These are phyloP conservation scores for Ectropis grisescens DNA, from an alignment of 1,140 invertebrate species.

Conservation along the genomic window DNA sequence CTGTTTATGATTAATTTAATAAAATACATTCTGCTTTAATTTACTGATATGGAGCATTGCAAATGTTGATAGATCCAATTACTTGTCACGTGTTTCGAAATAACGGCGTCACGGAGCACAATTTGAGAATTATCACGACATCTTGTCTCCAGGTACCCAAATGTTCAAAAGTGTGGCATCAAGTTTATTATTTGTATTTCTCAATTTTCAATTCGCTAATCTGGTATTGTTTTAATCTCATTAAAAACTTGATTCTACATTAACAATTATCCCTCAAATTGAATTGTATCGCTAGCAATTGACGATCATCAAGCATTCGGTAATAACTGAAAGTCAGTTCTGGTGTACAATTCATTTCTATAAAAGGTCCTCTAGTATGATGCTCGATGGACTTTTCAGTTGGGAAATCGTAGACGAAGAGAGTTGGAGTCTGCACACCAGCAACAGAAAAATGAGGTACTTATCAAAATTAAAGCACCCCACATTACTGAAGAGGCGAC, in stretches of 20 bases:
- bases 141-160: slow-evolving; percentile 61
- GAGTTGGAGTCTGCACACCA: slow-evolving; percentile 4
- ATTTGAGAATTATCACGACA: slow-evolving; percentile 47
- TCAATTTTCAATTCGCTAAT: slow-evolving; percentile 4
- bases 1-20: no score
- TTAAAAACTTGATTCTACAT: slow-evolving; percentile 37
- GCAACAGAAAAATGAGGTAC: slow-evolving; percentile 42
- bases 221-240: slow-evolving; percentile 1
- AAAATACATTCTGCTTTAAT: no score
- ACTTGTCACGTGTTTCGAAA: slow-evolving; percentile 14
- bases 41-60: no score
- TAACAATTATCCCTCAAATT: slow-evolving; percentile 24
- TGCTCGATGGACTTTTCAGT: slow-evolving; percentile 65
- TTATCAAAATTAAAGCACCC: slow-evolving; percentile 47
- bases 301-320: no score
- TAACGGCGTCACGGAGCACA: slow-evolving; percentile 34
- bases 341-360: neutral
- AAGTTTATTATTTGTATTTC: slow-evolving; percentile 14
- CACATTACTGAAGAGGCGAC: slow-evolving; percentile 1
- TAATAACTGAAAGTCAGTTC: neutral
- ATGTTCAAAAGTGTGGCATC: slow-evolving; percentile 28
- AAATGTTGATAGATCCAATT: no score
- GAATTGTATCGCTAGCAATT: neutral
- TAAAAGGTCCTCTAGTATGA: slow-evolving; percentile 39
- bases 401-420: slow-evolving; percentile 43